These are phyloP conservation scores for Trachelus stipa DNA, from an alignment of 2,888 invertebrate genomes.

Conservation along the genomic window DNA sequence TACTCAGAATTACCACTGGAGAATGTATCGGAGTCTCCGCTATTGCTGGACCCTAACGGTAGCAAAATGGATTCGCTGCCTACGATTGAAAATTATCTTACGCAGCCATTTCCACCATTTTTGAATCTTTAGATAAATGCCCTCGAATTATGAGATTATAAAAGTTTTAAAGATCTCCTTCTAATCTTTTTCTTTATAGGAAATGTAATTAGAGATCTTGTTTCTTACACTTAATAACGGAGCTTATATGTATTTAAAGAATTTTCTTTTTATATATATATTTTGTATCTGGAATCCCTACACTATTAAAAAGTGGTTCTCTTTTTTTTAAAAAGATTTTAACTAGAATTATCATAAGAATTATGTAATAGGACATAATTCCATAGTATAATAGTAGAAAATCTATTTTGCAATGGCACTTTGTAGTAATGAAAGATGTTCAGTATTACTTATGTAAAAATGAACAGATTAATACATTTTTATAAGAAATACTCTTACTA, in stretches of 20 bases:
- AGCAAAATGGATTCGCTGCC: conserved; percentile 41
- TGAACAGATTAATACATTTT: background rate
- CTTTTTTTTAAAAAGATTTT: no score
- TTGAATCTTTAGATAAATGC: conserved; percentile 40
- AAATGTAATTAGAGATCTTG: background rate
- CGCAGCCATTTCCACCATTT: conserved; percentile 44
- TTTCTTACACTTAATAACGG: background rate
- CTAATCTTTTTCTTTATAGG: background rate
- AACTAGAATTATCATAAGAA: background rate
- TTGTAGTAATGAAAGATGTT: background rate
- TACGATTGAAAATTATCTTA: conserved; percentile 45
- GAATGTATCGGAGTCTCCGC: conserved; percentile 38
- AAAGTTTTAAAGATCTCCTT: background rate
- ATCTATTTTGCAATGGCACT: background rate
- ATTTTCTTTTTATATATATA: background rate
- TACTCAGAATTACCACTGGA: conserved; percentile 46
- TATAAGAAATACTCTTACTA: background rate
- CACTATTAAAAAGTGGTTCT: background rate
- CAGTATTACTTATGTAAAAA: background rate
- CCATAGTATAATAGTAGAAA: background rate
- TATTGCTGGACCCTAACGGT: conserved; percentile 38
- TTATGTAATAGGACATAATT: background rate
- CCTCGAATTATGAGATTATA: background rate
- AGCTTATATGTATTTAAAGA: background rate
- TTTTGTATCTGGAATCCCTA: background rate